Percentiles rank a stretch among this genome's conserved stretches.
Conservation (phyloP, 2,888 invertebrate species). For the Dasypolia templi region DNA sequence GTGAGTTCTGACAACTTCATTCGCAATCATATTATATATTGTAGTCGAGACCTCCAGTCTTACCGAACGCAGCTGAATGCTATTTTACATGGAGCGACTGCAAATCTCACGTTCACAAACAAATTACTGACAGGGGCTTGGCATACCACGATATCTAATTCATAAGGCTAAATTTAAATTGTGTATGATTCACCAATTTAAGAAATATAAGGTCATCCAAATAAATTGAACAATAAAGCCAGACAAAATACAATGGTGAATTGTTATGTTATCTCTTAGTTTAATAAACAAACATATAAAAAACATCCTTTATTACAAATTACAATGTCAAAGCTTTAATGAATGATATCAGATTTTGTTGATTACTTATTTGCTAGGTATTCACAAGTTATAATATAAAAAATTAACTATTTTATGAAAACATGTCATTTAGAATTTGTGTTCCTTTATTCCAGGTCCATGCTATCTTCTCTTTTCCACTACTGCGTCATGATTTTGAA, state of each 20-base stretch:
- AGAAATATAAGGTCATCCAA: neutral
- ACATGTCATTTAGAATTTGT: too few relatives aligned
- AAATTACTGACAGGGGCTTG: too few relatives aligned
- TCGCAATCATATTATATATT: conserved; percentile 2
- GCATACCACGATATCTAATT: too few relatives aligned
- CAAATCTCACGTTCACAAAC: too few relatives aligned
- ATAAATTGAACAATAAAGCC: neutral
- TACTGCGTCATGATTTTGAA: neutral
- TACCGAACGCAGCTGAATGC: too few relatives aligned
- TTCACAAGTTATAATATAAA: too few relatives aligned
- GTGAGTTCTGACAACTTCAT: conserved; percentile 13
- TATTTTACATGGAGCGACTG: too few relatives aligned
- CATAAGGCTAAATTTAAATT: neutral
- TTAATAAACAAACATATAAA: neutral
- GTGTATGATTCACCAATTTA: too few relatives aligned
- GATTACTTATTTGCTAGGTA: too few relatives aligned
- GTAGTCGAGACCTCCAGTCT: too few relatives aligned
- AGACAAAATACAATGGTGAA: conserved; percentile 2
- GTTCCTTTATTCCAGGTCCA: neutral
- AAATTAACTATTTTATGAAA: too few relatives aligned
- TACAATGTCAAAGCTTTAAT: conserved; percentile 18
- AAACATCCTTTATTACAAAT: conserved; percentile 7
- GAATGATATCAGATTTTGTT: too few relatives aligned
- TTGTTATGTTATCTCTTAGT: conserved; percentile 2
- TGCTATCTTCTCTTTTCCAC: neutral